Conservation (phyloP, 1,140 invertebrate genomes). For the Leptopilina clavipes region DNA sequence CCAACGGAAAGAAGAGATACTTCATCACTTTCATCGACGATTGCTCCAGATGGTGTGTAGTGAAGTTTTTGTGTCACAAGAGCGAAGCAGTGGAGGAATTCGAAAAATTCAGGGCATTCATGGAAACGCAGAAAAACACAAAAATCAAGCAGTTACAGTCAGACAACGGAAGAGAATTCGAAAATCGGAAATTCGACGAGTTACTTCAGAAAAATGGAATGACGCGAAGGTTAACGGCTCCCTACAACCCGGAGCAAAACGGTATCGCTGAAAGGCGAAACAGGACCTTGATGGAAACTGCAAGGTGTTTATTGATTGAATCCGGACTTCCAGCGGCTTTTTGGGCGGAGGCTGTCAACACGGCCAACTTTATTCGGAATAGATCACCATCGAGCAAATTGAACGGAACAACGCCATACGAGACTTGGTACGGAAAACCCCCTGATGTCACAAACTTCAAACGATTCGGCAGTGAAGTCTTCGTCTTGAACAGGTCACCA, state of each 20-base stretch:
- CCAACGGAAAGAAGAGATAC: constrained; percentile 55
- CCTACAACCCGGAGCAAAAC: constrained; percentile 65
- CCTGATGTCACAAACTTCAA: constrained; percentile 28
- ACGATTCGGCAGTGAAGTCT: constrained; percentile 36
- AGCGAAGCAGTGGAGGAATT: constrained; percentile 64
- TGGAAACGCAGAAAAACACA: too few relatives aligned
- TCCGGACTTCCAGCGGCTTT: constrained; percentile 5
- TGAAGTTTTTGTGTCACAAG: constrained; percentile 70
- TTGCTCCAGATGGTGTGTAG: constrained; percentile 63
- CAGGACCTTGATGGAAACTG: constrained; percentile 42
- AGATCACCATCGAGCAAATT: background rate
- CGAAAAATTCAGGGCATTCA: background rate
- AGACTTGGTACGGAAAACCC: constrained; percentile 33
- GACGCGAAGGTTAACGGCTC: constrained; percentile 54
- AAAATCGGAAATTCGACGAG: background rate
- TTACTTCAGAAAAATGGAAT: constrained; percentile 54
- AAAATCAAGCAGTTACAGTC: constrained; percentile 23
- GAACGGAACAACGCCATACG: constrained; percentile 33
- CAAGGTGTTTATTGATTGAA: background rate
- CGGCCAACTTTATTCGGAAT: constrained; percentile 37
- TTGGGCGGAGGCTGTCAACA: constrained; percentile 9
- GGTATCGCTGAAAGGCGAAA: constrained; percentile 61
- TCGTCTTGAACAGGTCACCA: constrained; percentile 13
- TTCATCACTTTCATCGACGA: constrained; percentile 48
- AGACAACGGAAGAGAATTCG: constrained; percentile 66